Percentiles rank a stretch among this genome's conserved stretches.
Evolutionary conservation across 2,888 invertebrate genomes (phyloP).

Genomic region (Idaea biselata): DNA sequence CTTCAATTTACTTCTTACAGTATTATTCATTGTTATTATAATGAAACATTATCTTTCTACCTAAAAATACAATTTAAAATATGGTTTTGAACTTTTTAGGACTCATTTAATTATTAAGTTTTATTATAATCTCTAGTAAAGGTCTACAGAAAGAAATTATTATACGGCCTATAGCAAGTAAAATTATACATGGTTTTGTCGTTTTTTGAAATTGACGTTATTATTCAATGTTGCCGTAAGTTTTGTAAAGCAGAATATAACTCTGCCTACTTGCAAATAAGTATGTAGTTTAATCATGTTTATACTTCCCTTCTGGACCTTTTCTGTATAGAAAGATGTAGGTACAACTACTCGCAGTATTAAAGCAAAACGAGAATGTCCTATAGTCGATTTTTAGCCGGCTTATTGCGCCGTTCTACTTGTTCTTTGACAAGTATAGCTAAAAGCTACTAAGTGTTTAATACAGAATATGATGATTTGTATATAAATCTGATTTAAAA

Average conservation of each 20-base stretch:
- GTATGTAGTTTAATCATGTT: background rate
- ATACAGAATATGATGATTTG: too few species aligned
- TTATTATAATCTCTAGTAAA: background rate
- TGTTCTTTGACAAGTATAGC: too few species aligned
- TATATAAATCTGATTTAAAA: background rate
- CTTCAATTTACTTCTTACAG: background rate
- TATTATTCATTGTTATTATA: background rate
- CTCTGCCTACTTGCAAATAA: constrained; percentile 3
- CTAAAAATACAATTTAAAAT: too few species aligned
- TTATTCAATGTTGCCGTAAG: background rate
- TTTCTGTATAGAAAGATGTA: too few species aligned
- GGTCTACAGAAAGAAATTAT: background rate
- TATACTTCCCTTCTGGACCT: too few species aligned
- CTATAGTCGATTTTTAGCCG: too few species aligned
- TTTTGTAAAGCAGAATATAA: background rate
- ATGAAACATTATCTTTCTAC: background rate
- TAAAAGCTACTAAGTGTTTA: too few species aligned
- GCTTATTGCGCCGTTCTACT: too few species aligned
- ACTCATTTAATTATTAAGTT: background rate
- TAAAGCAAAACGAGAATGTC: too few species aligned
- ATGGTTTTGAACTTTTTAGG: background rate
- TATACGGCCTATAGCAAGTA: background rate
- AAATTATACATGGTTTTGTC: background rate
- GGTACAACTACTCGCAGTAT: too few species aligned
- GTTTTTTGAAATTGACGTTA: background rate